phyloP scores from a whole-genome alignment of 23 tunicate species.

The Trididemnum miniatum region DNA sequence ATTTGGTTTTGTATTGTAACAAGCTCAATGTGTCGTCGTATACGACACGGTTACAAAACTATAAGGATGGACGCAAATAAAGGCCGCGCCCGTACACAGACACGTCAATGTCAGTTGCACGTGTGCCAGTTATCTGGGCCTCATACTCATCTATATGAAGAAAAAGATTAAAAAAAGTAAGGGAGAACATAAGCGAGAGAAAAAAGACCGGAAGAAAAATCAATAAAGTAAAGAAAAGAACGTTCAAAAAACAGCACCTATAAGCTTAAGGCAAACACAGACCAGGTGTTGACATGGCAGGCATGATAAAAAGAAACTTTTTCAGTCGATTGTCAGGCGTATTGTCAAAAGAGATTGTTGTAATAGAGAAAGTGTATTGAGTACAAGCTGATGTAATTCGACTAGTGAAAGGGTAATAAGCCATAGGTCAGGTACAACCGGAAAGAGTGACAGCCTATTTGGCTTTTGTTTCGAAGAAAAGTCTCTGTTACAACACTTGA shows the following conservation, averaged over 20 bases:
- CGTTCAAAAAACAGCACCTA: conserved; percentile 25
- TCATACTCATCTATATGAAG: neutral
- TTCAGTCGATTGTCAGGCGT: neutral
- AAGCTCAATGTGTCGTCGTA: conserved; percentile 31
- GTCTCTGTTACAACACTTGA: no score
- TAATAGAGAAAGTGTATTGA: neutral
- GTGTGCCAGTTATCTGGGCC: conserved; percentile 15
- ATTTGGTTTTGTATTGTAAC: conserved; percentile 38
- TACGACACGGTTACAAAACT: conserved; percentile 41
- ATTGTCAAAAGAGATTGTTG: neutral
- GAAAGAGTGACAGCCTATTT: neutral
- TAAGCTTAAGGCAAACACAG: conserved; percentile 2
- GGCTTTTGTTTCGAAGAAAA: neutral
- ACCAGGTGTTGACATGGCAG: conserved; percentile 48
- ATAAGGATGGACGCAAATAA: conserved; percentile 14
- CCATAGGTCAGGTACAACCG: neutral
- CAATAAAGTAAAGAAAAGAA: conserved; percentile 59
- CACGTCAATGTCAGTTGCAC: conserved; percentile 21
- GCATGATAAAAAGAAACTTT: neutral
- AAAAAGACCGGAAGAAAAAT: conserved; percentile 47
- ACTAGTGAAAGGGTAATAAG: neutral
- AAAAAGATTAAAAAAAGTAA: neutral
- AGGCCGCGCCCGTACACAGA: conserved; percentile 55
- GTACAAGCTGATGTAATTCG: neutral
- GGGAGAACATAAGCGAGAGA: neutral